Conservation (phyloP, 1,140 invertebrate species). For the Uloborus diversus region DNA sequence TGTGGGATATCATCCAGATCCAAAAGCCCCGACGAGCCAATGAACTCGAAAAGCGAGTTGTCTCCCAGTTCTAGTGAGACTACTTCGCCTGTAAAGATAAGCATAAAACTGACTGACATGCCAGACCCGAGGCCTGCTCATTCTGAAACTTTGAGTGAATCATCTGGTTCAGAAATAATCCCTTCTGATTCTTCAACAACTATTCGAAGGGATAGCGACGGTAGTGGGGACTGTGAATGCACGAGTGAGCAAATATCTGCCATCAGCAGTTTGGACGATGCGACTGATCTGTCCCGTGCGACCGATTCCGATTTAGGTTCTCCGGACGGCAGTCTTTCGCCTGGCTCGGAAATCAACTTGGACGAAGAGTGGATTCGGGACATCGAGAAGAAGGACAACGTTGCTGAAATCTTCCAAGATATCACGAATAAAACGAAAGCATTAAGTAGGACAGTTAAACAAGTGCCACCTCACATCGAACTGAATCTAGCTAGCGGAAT, state of each 20-base stretch:
- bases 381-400: slow-evolving; percentile 16
- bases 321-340: slow-evolving; percentile 38
- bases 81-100: slow-evolving; percentile 13
- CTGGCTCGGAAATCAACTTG: slow-evolving; percentile 26
- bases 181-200: slow-evolving; percentile 47
- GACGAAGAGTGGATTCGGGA: slow-evolving; percentile 34
- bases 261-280: slow-evolving; percentile 51
- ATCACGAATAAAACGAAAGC: slow-evolving; percentile 36
- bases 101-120: slow-evolving; percentile 12
- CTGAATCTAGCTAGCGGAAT: not conserved
- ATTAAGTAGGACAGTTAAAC: slow-evolving; percentile 5
- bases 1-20: not conserved
- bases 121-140: not conserved
- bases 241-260: slow-evolving; percentile 54
- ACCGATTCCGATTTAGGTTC: slow-evolving; percentile 46
- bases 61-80: slow-evolving; percentile 46
- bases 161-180: slow-evolving; percentile 51
- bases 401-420: slow-evolving; percentile 36
- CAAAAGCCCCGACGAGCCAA: slow-evolving; percentile 22
- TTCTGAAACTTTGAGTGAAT: slow-evolving; percentile 34
- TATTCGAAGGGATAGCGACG: slow-evolving; percentile 35
- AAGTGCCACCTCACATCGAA: slow-evolving; percentile 18
- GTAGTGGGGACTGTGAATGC: slow-evolving; percentile 36
- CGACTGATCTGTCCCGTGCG: not conserved
- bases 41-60: slow-evolving; percentile 10